Base-by-base conservation (phyloP, 2,113 vertebrate species). In the Montifringilla adamsi region DNA sequence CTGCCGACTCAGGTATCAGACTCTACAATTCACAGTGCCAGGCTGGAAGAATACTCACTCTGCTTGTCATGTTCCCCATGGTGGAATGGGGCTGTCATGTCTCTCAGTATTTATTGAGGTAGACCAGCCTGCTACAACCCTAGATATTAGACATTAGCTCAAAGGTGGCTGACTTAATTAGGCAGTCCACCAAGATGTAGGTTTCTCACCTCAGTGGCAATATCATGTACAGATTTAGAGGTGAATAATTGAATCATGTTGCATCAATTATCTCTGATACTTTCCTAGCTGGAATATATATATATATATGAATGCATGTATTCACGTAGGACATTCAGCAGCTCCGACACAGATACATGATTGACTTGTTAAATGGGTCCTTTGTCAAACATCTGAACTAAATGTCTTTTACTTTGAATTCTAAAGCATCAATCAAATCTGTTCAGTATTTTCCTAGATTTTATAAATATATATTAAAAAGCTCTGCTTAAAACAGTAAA, bases 1-100 rank as follows among this genome's bases (percentile, higher is more conserved):
- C 47, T 80, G 28, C 63, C 3, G 0, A 37, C 21, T 77, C 4
- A 1, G 39, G 14, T 11, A 59, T 55, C 64, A 91, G 44, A 62
- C 22, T 10, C 15, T 69, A 13, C 27, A 43, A 6, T 58, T 88
- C 27, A 49, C 11, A 41, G 24, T 39, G 50, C 6, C 19, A 56
- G 7, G 1, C 22, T 37, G 27, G 10, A 13, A 39, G 13, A 81
- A 55, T 39, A 12, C 11, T 59, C 2, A 0, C 10, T 30, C 35
- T 79, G 12, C 46, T 74, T 70, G 20, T 16, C 41, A 15, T 6
- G 10, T 22, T 5, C 5, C 4, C 1, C 1, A 2, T 0, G 1
- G 17, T 22, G 31, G 75, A 89, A 74, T 0, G 3, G 15, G 5
- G 4, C 9, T 81, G 37, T 7, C 0, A 0, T 19, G 4, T 22